These are phyloP conservation scores for Liodrosophila aerea DNA, from an alignment of 2,888 invertebrate genomes.

Conservation along the genomic window DNA sequence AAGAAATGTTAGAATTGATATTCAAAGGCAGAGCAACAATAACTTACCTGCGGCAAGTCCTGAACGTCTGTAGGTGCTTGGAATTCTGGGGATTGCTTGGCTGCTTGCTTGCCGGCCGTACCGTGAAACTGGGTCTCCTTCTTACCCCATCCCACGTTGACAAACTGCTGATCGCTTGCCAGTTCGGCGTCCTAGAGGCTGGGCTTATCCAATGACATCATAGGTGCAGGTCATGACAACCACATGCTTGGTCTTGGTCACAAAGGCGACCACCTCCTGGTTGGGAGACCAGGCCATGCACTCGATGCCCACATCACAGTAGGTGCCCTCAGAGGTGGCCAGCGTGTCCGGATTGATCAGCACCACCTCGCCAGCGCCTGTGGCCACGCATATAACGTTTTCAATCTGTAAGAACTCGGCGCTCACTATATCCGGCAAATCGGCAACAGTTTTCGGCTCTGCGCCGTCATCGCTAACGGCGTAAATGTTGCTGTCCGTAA, in stretches of 20 bases:
- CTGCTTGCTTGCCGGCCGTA: constrained; percentile 91
- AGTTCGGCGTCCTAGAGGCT: constrained; percentile 82
- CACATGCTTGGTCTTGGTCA: constrained; percentile 84
- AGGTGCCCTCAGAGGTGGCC: constrained; percentile 71
- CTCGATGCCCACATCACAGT: constrained; percentile 82
- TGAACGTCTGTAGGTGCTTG: constrained; percentile 49
- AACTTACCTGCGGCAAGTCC: constrained; percentile 57
- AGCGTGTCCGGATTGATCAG: constrained; percentile 68
- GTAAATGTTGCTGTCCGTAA: constrained; percentile 62
- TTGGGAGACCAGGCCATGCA: constrained; percentile 91
- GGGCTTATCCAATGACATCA: constrained; percentile 86
- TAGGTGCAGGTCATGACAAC: constrained; percentile 86
- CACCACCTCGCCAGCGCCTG: constrained; percentile 71
- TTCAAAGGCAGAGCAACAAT: not conserved
- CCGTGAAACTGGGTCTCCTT: constrained; percentile 98
- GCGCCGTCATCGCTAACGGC: constrained; percentile 34
- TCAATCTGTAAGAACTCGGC: constrained; percentile 79
- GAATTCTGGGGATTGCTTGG: constrained; percentile 83
- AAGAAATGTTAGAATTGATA: not conserved
- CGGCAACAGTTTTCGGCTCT: constrained; percentile 42
- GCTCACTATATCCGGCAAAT: constrained; percentile 72
- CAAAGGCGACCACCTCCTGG: constrained; percentile 88
- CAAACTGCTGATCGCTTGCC: constrained; percentile 83
- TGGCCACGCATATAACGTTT: constrained; percentile 80
- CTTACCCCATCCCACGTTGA: constrained; percentile 97